Percentiles rank a stretch among this genome's conserved stretches.
Conservation (phyloP, 2,113 vertebrate species). For the Archocentrus centrarchus region DNA sequence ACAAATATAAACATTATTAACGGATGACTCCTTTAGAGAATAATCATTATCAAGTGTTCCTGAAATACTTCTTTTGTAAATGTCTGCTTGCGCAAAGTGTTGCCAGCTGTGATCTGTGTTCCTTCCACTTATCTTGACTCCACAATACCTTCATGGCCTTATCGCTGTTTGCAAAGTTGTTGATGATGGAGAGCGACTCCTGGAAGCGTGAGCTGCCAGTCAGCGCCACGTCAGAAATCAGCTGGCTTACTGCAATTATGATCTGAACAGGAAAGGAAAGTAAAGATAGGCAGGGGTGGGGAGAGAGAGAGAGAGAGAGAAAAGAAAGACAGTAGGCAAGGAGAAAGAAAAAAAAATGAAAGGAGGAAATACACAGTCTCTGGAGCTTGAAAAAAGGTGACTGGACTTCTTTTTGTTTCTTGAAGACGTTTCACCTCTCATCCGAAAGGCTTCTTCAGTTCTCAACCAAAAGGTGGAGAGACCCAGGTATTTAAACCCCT, state of each 20-base stretch:
- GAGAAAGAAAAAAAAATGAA: not conserved
- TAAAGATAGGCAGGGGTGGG: fast-evolving
- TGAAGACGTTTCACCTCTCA: too few species aligned
- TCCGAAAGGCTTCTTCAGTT: too few species aligned
- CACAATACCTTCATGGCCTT: slow-evolving; percentile 92
- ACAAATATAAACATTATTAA: not conserved
- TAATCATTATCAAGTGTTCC: not conserved
- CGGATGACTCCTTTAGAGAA: not conserved
- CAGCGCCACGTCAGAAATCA: slow-evolving; percentile 95
- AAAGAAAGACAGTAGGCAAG: not conserved
- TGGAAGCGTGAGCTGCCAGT: slow-evolving; percentile 95
- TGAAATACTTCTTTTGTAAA: not conserved
- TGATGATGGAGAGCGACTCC: slow-evolving; percentile 97
- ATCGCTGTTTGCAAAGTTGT: slow-evolving; percentile 99
- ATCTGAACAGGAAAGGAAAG: slow-evolving; percentile 80
- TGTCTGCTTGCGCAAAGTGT: not conserved
- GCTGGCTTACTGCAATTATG: slow-evolving; percentile 97
- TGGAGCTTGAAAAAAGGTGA: too few species aligned
- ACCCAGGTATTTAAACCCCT: too few species aligned
- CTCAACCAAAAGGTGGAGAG: too few species aligned
- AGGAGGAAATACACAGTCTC: not conserved
- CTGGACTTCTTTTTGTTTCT: too few species aligned
- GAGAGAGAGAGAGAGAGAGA: fast-evolving
- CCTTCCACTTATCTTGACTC: not conserved
- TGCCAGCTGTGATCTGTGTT: not conserved